Percentiles rank a stretch among this genome's conserved stretches.
Evolutionary conservation across 2,888 invertebrate species (phyloP).

Genomic region (Luffia ferchaultella): DNA sequence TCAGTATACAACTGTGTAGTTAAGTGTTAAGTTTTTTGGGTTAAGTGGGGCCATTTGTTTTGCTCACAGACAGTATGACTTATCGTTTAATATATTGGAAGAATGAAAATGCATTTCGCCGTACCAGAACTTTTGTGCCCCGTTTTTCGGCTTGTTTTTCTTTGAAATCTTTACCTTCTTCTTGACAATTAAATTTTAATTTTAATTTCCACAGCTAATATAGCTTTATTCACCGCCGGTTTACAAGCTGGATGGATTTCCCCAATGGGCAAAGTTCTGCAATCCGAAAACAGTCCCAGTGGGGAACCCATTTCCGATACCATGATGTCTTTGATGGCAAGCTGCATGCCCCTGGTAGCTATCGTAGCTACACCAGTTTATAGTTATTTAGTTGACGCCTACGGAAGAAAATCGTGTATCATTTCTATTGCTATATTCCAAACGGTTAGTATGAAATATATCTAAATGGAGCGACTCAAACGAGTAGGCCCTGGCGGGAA

Average conservation of each 20-base stretch:
- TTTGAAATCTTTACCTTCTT: no score
- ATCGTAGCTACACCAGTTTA: constrained; percentile 41
- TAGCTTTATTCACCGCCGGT: constrained; percentile 43
- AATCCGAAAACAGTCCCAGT: constrained; percentile 32
- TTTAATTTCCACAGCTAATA: constrained; percentile 33
- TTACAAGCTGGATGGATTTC: constrained; percentile 51
- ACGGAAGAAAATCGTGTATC: constrained; percentile 45
- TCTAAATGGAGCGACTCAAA: no score
- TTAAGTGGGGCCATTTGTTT: no score
- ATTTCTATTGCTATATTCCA: constrained; percentile 52
- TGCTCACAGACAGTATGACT: no score
- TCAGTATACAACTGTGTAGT: no score
- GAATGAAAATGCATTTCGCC: no score
- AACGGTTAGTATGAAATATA: constrained; percentile 45
- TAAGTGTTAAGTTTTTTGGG: no score
- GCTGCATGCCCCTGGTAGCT: constrained; percentile 42
- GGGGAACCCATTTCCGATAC: constrained; percentile 32
- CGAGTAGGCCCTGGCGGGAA: no score
- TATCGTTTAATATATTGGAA: no score
- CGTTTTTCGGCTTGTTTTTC: no score
- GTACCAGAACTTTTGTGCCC: no score
- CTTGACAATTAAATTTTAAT: no score
- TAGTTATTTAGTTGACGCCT: constrained; percentile 39
- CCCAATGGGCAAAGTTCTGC: constrained; percentile 39
- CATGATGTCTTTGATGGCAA: constrained; percentile 49